phyloP scores from a whole-genome alignment of 2,797 vertebrate genomes.

The Atherinosoma microstoma region DNA sequence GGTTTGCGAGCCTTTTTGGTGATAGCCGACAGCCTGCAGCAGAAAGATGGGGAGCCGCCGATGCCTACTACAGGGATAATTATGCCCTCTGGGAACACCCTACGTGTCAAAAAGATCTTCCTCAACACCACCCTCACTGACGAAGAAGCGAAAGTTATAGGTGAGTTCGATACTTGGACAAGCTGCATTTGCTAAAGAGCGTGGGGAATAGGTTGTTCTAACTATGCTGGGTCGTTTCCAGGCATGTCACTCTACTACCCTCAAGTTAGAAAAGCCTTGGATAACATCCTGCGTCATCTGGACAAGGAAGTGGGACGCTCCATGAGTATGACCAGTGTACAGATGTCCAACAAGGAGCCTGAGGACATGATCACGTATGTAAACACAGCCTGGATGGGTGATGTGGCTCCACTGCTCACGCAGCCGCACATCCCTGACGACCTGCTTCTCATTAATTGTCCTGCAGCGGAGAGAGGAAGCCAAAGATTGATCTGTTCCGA shows the following conservation, averaged over 20 bases:
- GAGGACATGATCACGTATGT: slow-evolving; percentile 99
- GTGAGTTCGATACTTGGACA: slow-evolving; percentile 73
- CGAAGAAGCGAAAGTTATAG: slow-evolving; percentile 98
- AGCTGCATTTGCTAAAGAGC: not conserved
- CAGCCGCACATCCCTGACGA: not conserved
- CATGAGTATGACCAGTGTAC: slow-evolving; percentile 98
- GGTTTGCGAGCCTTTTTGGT: slow-evolving; percentile 97
- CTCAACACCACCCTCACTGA: slow-evolving; percentile 98
- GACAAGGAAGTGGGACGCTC: slow-evolving; percentile 99
- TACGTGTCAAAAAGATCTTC: slow-evolving; percentile 99
- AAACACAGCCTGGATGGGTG: slow-evolving; percentile 11
- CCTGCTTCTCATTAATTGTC: slow-evolving; percentile 39
- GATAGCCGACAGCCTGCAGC: slow-evolving; percentile 97
- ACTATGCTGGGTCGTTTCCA: slow-evolving; percentile 64
- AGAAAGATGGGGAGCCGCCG: slow-evolving; percentile 97
- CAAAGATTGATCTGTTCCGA: slow-evolving; percentile 98
- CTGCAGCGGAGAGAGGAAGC: slow-evolving; percentile 96
- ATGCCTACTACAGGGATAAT: slow-evolving; percentile 98
- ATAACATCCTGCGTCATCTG: slow-evolving; percentile 95
- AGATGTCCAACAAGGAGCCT: slow-evolving; percentile 99
- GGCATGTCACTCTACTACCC: slow-evolving; percentile 99
- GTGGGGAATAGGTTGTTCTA: not conserved
- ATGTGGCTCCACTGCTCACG: not conserved
- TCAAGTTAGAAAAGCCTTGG: slow-evolving; percentile 96
- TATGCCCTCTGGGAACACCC: slow-evolving; percentile 98